Evolutionary conservation across 2,888 invertebrate species (phyloP).

Genomic region (Nephrocerus scutellatus): DNA sequence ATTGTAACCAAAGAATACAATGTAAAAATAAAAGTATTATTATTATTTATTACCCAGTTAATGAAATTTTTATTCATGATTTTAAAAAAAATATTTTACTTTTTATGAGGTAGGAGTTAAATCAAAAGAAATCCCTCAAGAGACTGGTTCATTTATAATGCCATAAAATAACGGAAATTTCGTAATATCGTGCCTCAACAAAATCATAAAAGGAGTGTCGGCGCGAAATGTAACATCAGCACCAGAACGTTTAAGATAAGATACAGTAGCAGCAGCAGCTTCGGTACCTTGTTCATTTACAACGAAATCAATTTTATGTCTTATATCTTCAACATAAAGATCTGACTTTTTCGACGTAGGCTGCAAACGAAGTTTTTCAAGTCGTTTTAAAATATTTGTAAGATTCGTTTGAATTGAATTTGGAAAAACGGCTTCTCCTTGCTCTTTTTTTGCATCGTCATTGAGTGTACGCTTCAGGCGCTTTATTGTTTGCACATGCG

Average conservation of each 20-base stretch:
- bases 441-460: slow-evolving; percentile 56
- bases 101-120: too few relatives aligned
- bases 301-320: slow-evolving; percentile 57
- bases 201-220: slow-evolving; percentile 62
- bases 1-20: too few relatives aligned
- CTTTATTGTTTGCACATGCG: slow-evolving; percentile 29
- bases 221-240: slow-evolving; percentile 49
- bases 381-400: background rate
- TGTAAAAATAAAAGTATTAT: too few relatives aligned
- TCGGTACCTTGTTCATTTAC: slow-evolving; percentile 61
- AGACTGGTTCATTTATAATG: slow-evolving; percentile 54
- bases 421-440: slow-evolving; percentile 52
- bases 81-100: too few relatives aligned
- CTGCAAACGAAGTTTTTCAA: background rate
- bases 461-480: slow-evolving; percentile 46
- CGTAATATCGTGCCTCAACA: slow-evolving; percentile 59
- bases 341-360: slow-evolving; percentile 22
- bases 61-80: too few relatives aligned
- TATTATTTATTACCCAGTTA: too few relatives aligned
- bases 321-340: slow-evolving; percentile 53
- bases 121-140: too few relatives aligned
- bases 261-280: slow-evolving; percentile 57
- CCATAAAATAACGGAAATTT: slow-evolving; percentile 62
- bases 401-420: background rate
- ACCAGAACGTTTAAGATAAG: slow-evolving; percentile 52